Base-by-base conservation (phyloP, 2,888 invertebrate species). In the Xanthorhoe spadicearia region DNA sequence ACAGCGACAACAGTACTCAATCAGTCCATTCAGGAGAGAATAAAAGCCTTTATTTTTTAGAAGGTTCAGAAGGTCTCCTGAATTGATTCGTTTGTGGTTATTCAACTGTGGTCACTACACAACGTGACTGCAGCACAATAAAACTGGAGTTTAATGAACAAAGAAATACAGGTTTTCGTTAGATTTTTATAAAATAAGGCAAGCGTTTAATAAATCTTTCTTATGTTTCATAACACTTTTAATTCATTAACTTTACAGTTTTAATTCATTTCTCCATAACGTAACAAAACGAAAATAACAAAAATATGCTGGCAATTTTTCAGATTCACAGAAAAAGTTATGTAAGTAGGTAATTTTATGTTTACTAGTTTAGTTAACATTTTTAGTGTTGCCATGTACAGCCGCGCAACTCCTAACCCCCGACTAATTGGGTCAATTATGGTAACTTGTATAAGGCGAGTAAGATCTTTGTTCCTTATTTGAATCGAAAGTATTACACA, bases 1-100 rank as follows among this genome's bases (percentile, higher is more conserved):
- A 63, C 50, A 51, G 62, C 55, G 59, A 63, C 62, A 60, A 63
- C 55, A 60, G 59, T 59, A 59, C 59, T 67, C 63, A 60, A 67
- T 67, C 63, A 60, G 59, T 55, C 55, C 55, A 52, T 67, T 62
- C 59, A 59, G 55, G 49, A 52, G 28, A 8, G 17, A 54, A 48
- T 49, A 46, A 43, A 17, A 28, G n/a, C 53, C 23, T 58, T 53
- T 50, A 43, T 58, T 62, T 66, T 66, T 62, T 51, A 46, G 18
- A 17, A 18, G 46, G 49, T 10, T 48, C 53, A n/a, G 38, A 19
- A 51, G 28, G 43, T 32, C 32, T 8, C 9, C 43, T 46, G 46
- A 51, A 43, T 55, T 62, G 62, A 67, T 56, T 57, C 32, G 13
- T 17, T 64, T 53, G 43, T 17, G 23, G 55, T 35, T 43, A 51